phyloP scores from a whole-genome alignment of 1,140 invertebrate species.

The Lepidurus couesii region DNA sequence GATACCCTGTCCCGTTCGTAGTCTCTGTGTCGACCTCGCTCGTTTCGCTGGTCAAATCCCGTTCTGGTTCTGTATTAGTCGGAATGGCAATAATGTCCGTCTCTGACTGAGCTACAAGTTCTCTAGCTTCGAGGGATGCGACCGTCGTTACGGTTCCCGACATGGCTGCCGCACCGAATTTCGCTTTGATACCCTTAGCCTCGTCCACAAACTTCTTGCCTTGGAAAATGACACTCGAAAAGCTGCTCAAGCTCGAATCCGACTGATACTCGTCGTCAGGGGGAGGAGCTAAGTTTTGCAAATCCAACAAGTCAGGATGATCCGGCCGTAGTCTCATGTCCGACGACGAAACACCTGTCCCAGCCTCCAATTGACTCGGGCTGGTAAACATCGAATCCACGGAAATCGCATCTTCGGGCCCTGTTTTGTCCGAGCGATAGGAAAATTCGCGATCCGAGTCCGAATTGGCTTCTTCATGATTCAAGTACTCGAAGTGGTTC shows the following conservation, averaged over 20 bases:
- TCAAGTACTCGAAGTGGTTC: constrained; percentile 35
- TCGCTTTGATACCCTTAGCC: not conserved
- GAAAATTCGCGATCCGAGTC: constrained; percentile 3
- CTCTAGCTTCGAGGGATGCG: not conserved
- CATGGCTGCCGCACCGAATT: not conserved
- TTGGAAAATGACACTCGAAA: constrained; percentile 40
- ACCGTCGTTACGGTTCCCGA: not conserved
- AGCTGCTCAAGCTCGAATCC: constrained; percentile 39
- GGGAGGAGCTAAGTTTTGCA: constrained; percentile 19
- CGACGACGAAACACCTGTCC: not conserved
- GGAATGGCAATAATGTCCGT: not conserved
- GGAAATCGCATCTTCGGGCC: not conserved
- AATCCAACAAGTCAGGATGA: constrained; percentile 2
- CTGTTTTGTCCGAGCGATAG: not conserved
- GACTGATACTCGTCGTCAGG: constrained; percentile 25
- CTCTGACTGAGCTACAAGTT: constrained; percentile 13
- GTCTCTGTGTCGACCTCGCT: constrained; percentile 32
- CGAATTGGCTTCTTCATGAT: constrained; percentile 26
- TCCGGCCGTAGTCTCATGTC: constrained; percentile 16
- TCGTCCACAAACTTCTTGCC: constrained; percentile 33
- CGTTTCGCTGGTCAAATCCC: constrained; percentile 36
- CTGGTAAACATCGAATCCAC: not conserved
- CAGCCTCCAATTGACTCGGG: not conserved
- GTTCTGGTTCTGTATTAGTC: constrained; percentile 33
- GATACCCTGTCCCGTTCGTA: not conserved